phyloP scores from a whole-genome alignment of 1,140 invertebrate genomes.

The Bombus balteatus region DNA sequence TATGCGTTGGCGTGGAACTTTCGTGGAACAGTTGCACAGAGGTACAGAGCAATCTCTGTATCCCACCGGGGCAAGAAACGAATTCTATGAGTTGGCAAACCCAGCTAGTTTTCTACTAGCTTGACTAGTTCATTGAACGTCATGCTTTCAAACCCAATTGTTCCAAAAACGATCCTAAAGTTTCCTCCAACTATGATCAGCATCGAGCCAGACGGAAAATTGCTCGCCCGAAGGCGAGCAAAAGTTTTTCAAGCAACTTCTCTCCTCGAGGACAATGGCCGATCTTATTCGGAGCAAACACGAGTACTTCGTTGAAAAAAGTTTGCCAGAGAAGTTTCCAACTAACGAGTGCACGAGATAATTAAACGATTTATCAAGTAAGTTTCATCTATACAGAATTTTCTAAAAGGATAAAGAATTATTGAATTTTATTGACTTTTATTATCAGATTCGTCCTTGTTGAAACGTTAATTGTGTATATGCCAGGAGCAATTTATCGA shows the following conservation, averaged over 20 bases:
- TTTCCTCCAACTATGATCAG: not conserved
- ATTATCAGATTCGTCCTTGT: too few relatives aligned
- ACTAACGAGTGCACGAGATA: not conserved
- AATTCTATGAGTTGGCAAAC: not conserved
- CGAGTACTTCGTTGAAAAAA: not conserved
- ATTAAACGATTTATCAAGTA: not conserved
- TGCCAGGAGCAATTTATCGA: too few relatives aligned
- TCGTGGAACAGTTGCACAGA: too few relatives aligned
- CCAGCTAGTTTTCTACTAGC: not conserved
- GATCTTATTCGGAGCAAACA: not conserved
- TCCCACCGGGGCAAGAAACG: not conserved
- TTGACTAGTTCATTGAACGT: not conserved
- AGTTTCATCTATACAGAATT: not conserved
- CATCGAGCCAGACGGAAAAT: slow-evolving; percentile 12
- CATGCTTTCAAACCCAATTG: slow-evolving; percentile 12
- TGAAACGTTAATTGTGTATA: too few relatives aligned
- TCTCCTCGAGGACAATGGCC: not conserved
- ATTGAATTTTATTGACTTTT: too few relatives aligned
- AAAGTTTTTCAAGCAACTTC: slow-evolving; percentile 17
- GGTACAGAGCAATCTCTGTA: not conserved
- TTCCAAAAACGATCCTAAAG: slow-evolving; percentile 11
- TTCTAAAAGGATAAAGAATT: too few relatives aligned
- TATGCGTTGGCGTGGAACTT: not conserved
- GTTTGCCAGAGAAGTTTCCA: not conserved
- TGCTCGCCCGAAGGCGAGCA: too few relatives aligned